phyloP scores from a whole-genome alignment of 2,888 invertebrate genomes.

The Cistogaster globosa region DNA sequence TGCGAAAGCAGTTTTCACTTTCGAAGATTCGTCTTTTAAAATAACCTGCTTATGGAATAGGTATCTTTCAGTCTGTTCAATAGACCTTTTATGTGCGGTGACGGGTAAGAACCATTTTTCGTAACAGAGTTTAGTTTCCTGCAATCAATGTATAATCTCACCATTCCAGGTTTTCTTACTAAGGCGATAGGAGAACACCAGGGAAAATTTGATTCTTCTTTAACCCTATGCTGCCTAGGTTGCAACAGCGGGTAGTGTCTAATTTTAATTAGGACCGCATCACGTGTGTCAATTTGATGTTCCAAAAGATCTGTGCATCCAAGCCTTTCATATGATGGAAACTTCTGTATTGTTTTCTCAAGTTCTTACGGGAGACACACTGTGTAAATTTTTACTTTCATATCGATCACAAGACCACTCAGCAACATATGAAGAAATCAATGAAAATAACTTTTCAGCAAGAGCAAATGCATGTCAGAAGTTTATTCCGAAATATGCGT shows the following conservation, averaged over 20 bases:
- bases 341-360: neutral
- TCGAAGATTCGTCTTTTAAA: too few relatives aligned
- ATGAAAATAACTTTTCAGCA: slow-evolving; percentile 5
- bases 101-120: neutral
- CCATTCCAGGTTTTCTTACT: neutral
- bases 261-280: neutral
- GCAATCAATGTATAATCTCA: slow-evolving; percentile 1
- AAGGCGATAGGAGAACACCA: neutral
- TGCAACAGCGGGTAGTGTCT: slow-evolving; percentile 5
- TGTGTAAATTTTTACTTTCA: neutral
- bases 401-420: neutral
- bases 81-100: too few relatives aligned
- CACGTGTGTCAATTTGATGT: slow-evolving; percentile 13
- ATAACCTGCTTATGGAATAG: too few relatives aligned
- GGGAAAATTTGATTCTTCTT: slow-evolving; percentile 12
- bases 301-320: slow-evolving; percentile 6
- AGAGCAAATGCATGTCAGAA: slow-evolving; percentile 39
- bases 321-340: slow-evolving; percentile 1
- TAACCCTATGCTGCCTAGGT: neutral
- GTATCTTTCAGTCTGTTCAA: too few relatives aligned
- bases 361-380: neutral
- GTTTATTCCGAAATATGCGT: slow-evolving; percentile 18
- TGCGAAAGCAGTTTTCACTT: too few relatives aligned
- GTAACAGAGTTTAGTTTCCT: neutral
- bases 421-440: neutral